Evolutionary conservation across 2,888 invertebrate genomes (phyloP).

Genomic region (Lomographa bimaculata): DNA sequence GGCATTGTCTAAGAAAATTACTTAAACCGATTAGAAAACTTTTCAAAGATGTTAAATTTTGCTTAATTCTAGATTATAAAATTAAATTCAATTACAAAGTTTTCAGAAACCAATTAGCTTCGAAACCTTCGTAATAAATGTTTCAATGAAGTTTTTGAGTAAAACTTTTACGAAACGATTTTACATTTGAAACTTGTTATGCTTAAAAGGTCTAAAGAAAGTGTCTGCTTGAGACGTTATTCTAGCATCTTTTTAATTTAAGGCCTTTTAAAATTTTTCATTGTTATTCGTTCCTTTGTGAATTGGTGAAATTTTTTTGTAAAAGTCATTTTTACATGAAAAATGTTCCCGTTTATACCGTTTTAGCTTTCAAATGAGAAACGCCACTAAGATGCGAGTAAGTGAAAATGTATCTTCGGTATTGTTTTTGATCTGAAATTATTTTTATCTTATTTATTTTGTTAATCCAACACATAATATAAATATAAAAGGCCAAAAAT

Average conservation of each 20-base stretch:
- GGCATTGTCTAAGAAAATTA: no score
- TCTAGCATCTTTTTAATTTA: conserved; percentile 3
- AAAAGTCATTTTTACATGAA: background rate
- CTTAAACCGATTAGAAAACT: conserved; percentile 25
- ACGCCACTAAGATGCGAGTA: no score
- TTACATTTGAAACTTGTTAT: conserved; percentile 9
- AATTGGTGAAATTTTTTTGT: background rate
- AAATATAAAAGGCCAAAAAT: no score
- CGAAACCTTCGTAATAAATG: conserved; percentile 46
- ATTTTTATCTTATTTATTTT: no score
- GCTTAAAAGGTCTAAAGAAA: conserved; percentile 12
- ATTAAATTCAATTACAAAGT: conserved; percentile 46
- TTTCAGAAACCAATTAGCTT: conserved; percentile 48
- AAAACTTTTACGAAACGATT: conserved; percentile 34
- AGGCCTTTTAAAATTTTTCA: background rate
- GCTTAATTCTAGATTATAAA: conserved; percentile 37
- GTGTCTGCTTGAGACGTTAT: conserved; percentile 8
- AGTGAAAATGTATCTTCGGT: no score
- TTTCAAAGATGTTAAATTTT: conserved; percentile 29
- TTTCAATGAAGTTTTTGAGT: conserved; percentile 43
- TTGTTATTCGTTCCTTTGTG: background rate
- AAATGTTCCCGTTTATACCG: background rate
- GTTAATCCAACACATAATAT: no score
- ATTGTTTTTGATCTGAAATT: no score
- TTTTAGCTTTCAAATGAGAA: no score